A percentile compares a stretch with the other conserved stretches of the same genome.
These are phyloP conservation scores for Diabrotica balteata DNA, from an alignment of 2,888 invertebrate genomes.

Conservation along the genomic window DNA sequence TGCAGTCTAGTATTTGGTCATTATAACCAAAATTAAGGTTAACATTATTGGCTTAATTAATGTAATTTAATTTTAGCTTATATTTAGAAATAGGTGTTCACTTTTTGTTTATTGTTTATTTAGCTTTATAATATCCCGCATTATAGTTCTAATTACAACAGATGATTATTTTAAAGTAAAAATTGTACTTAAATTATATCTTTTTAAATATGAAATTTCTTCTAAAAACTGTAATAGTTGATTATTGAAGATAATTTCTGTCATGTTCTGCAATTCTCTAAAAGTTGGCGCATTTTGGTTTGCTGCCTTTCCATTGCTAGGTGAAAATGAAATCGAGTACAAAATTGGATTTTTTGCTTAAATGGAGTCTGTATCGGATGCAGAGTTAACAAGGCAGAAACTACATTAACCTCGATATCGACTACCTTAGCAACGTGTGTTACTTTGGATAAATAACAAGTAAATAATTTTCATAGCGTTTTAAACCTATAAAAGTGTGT, in stretches of 20 bases:
- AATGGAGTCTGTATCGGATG: background rate
- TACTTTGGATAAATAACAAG: too few species aligned
- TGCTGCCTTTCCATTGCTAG: background rate
- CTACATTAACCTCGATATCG: conserved; percentile 4
- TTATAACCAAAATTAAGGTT: too few species aligned
- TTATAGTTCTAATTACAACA: background rate
- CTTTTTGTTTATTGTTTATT: too few species aligned
- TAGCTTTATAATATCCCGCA: too few species aligned
- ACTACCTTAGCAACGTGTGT: background rate
- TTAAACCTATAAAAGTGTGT: too few species aligned
- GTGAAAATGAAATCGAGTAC: conserved; percentile 5
- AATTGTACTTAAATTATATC: background rate
- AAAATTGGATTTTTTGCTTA: conserved; percentile 13
- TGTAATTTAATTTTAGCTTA: too few species aligned
- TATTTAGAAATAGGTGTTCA: too few species aligned
- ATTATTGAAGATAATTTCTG: background rate
- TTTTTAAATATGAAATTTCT: background rate
- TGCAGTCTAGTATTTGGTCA: too few species aligned
- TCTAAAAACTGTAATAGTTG: background rate
- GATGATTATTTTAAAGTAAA: background rate
- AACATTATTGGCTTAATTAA: too few species aligned
- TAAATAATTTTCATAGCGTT: too few species aligned
- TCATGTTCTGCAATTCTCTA: too few species aligned
- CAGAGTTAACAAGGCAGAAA: conserved; percentile 12
- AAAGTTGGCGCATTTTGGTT: background rate